Base-by-base conservation (phyloP, 1,140 invertebrate species). In the Drosophila truncata region DNA sequence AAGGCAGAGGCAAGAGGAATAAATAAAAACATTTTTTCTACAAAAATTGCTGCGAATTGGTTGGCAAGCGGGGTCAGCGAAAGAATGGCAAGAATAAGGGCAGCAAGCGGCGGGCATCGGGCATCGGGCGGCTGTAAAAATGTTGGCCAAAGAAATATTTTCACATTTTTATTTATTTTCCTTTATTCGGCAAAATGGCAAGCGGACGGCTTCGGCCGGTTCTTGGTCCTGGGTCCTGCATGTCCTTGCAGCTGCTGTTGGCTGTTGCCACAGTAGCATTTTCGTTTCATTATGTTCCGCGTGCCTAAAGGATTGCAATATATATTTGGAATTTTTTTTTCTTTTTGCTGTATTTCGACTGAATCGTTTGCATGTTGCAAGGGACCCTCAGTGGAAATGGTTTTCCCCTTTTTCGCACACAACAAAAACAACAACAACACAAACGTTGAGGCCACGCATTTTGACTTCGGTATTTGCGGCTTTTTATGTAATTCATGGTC, bases 71-170 rank as follows among this genome's bases (percentile, higher is more conserved):
- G 70, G 27, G 46, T 47, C 52, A 63, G 37, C 42, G 10, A n/a
- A 57, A 58, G 23, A 50, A 52, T 47, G 18, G 35, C 29, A 20
- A 31, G 11, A 13, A 31, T 29, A 10, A 16, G 50, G 18, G 18
- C 13, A 14, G 16, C 25, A 10, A 41, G 10, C n/a, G 27, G 20
- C 5, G n/a, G 23, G 8, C 7, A 16, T 14, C 14, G 10, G 33
- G 31, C 23, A 37, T 44, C 37, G 63, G 49, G 62, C 80, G 77
- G 67, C 84, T 90, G 78, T 75, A 90, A 82, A 91, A 84, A 91
- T 91, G 87, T 87, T 87, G 84, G 72, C 80, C 88, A 91, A 91
- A 91, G 88, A 91, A 91, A 91, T 87, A 91, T 91, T 87, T 91
- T 80, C 88, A 77, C 79, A 75, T 84, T 91, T 91, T 87, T 87